phyloP scores from a whole-genome alignment of 2,888 invertebrate genomes.

The Syritta pipiens region DNA sequence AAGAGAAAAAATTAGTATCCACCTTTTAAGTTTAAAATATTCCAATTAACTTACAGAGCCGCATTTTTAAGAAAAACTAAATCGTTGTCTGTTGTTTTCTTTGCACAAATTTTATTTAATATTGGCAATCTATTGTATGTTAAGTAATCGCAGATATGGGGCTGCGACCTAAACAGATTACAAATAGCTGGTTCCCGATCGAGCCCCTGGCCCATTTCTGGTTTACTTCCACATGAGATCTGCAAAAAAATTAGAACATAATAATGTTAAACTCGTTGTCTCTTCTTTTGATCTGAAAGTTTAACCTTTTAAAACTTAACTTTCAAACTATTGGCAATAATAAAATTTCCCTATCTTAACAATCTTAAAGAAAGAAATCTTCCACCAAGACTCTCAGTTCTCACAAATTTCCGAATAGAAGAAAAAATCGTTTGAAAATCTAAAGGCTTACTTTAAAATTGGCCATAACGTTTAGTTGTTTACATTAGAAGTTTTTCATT shows the following conservation, averaged over 20 bases:
- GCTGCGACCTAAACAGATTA: constrained; percentile 72
- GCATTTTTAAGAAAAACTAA: constrained; percentile 72
- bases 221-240: constrained; percentile 73
- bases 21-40: background rate
- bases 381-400: no score
- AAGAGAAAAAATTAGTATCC: constrained; percentile 22
- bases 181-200: constrained; percentile 71
- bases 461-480: no score
- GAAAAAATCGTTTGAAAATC: no score
- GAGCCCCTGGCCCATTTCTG: constrained; percentile 74
- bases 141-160: constrained; percentile 71
- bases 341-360: no score
- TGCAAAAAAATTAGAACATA: constrained; percentile 47
- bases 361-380: no score
- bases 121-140: constrained; percentile 67
- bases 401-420: no score
- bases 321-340: no score
- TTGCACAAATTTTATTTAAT: constrained; percentile 49
- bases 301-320: background rate
- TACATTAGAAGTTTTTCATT: no score
- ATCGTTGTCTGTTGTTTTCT: constrained; percentile 71
- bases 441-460: no score
- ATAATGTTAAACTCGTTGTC: background rate
- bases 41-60: constrained; percentile 72
- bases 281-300: background rate